Percentiles rank a stretch among this genome's conserved stretches.
These are phyloP conservation scores for Coenonympha glycerion DNA, from an alignment of 2,888 invertebrate species.

Conservation along the genomic window DNA sequence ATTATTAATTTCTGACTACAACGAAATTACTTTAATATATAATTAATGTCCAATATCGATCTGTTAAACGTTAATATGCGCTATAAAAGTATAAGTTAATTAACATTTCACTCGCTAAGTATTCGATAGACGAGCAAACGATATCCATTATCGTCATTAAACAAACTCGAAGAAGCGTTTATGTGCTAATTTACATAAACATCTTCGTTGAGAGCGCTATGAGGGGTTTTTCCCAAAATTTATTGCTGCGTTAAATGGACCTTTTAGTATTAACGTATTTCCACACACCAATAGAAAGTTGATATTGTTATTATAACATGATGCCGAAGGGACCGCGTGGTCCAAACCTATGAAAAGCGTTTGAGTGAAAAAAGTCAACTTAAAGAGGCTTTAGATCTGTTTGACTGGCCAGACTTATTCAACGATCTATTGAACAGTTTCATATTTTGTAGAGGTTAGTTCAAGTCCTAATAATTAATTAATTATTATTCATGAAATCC, in stretches of 20 bases:
- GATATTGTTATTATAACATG: too few species aligned
- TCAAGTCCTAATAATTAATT: too few species aligned
- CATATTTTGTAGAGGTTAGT: too few species aligned
- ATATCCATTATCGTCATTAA: not conserved
- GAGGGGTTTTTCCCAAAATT: not conserved
- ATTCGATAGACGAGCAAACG: not conserved
- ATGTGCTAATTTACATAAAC: slow-evolving; percentile 1
- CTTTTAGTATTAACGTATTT: not conserved
- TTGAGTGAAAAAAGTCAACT: too few species aligned
- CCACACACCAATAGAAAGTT: not conserved
- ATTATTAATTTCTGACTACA: not conserved
- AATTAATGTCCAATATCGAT: not conserved
- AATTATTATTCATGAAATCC: too few species aligned
- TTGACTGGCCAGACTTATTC: too few species aligned
- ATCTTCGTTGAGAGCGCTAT: not conserved
- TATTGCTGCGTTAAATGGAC: not conserved
- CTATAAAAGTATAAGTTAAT: not conserved
- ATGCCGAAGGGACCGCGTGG: too few species aligned
- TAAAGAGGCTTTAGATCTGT: too few species aligned
- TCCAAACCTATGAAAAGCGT: too few species aligned
- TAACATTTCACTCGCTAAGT: not conserved
- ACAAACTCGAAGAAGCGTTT: slow-evolving; percentile 1
- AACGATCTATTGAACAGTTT: too few species aligned
- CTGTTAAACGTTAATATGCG: not conserved
- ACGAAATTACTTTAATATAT: not conserved